Evolutionary conservation across 2,113 vertebrate species (phyloP).

Genomic region (Phrynocephalus versicolor): DNA sequence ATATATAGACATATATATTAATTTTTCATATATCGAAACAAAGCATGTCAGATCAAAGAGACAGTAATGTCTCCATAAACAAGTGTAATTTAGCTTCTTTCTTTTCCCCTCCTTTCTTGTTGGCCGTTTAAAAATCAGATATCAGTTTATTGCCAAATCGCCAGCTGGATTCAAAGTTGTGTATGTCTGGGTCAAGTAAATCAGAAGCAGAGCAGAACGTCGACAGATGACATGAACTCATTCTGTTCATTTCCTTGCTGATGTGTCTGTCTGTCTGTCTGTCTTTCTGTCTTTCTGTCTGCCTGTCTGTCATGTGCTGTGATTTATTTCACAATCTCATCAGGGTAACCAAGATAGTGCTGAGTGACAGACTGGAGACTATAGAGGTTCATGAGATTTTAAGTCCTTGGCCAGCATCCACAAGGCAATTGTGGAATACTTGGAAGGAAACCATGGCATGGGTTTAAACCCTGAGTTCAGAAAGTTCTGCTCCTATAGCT

Average conservation of each 20-base stretch:
- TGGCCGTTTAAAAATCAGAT: slow-evolving; percentile 61
- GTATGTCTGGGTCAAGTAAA: slow-evolving; percentile 69
- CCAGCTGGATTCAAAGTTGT: slow-evolving; percentile 59
- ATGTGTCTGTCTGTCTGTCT: slow-evolving; percentile 47
- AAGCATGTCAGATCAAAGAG: slow-evolving; percentile 74
- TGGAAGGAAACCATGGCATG: background rate
- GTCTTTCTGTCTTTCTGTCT: slow-evolving; percentile 57
- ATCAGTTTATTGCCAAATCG: slow-evolving; percentile 69
- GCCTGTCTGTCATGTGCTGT: slow-evolving; percentile 24
- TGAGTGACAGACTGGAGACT: background rate
- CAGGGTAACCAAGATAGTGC: background rate
- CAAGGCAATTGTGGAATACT: background rate
- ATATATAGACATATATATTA: background rate
- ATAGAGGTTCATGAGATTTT: slow-evolving; percentile 4
- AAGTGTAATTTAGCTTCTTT: slow-evolving; percentile 69
- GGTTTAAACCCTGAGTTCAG: background rate
- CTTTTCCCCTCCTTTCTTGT: slow-evolving; percentile 59
- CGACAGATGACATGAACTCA: slow-evolving; percentile 44
- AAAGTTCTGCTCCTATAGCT: background rate
- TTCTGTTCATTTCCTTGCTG: slow-evolving; percentile 51
- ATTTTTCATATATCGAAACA: slow-evolving; percentile 59
- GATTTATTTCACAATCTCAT: background rate
- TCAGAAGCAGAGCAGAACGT: slow-evolving; percentile 59
- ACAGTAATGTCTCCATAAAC: slow-evolving; percentile 73
- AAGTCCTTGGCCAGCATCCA: background rate